A percentile compares a stretch with the other conserved stretches of the same genome.
Evolutionary conservation across 2,797 vertebrate genomes (phyloP).

Genomic region (Buceros bicornis): DNA sequence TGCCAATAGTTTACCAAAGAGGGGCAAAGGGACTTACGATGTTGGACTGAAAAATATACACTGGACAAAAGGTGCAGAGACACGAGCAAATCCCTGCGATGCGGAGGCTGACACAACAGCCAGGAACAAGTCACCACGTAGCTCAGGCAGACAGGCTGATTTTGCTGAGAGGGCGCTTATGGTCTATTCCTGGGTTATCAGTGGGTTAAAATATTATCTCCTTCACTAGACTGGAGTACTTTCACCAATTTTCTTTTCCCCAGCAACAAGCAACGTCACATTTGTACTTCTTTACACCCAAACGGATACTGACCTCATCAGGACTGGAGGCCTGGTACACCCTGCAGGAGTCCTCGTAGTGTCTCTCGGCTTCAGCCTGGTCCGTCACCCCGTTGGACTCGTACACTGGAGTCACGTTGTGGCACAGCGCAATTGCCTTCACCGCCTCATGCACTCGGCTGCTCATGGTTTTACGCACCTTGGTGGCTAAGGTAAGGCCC

Average conservation of each 20-base stretch:
- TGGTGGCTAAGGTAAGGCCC: slow-evolving; percentile 86
- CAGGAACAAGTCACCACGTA: neutral
- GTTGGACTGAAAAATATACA: neutral
- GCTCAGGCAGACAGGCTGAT: neutral
- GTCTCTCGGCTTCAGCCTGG: slow-evolving; percentile 96
- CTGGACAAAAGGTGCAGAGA: neutral
- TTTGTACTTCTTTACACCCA: neutral
- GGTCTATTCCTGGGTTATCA: neutral
- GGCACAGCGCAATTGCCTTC: slow-evolving; percentile 95
- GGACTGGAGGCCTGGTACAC: slow-evolving; percentile 98
- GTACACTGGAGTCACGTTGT: slow-evolving; percentile 96
- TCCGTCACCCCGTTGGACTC: slow-evolving; percentile 95
- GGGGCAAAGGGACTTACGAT: neutral
- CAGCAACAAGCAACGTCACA: neutral
- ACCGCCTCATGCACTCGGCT: slow-evolving; percentile 96
- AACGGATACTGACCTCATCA: slow-evolving; percentile 87
- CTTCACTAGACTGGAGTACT: neutral
- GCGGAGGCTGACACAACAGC: neutral
- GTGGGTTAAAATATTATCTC: neutral
- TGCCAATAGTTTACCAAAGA: neutral
- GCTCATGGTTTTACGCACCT: slow-evolving; percentile 96
- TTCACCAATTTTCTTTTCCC: neutral
- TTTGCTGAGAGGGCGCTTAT: neutral
- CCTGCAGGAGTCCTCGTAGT: slow-evolving; percentile 95
- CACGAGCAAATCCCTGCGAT: fast-evolving